Evolutionary conservation across 2,888 invertebrate genomes (phyloP), one percentile per base, ranked within the genome.

Genomic region (Asteroscopus sphinx): DNA sequence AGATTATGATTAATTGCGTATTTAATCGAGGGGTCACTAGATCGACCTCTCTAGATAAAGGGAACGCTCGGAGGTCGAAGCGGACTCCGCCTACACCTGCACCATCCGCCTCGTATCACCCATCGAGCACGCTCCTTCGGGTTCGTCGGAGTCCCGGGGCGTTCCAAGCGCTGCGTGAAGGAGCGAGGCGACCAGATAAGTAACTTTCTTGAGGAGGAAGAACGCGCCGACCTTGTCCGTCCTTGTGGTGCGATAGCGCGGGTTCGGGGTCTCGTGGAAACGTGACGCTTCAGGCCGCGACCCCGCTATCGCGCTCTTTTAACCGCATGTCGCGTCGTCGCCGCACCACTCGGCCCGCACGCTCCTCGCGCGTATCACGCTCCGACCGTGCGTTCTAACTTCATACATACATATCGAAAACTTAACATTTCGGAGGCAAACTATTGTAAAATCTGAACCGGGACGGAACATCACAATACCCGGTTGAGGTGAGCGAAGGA

Each of bases 261-360:
- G 62, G 75, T 49, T 68, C 77, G 77, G 80, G 82, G 81, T 85
- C 85, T 82, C 80, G 85, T 84, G 86, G 88, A 85, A 83, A 82
- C 86, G 87, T 81, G 83, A 60, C 69, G 79, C 77, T 51, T 66
- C 75, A 81, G 85, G 89, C 78, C 89, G 84, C 78, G 88, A 88
- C 91, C 90, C 89, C 87, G 81, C 82, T 88, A 87, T 86, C 91
- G 76, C 83, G 79, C 86, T 76, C 87, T 90, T 86, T 91, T 89
- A 91, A 90, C 84, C 81, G 85, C 70, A 65, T 68, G 76, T 68
- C 71, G 75, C 77, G 47, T 77, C 79, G 70, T 64, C 70, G 79
- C 70, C 77, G 82, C 82, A 71, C 81, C 91, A 90, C 83, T 90
- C 83, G 61, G 65, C 79, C 76, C 82, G 78, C 81, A 82, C 80